Base-by-base conservation (phyloP, 2,797 vertebrate genomes). In the Lepus oiostolus region DNA sequence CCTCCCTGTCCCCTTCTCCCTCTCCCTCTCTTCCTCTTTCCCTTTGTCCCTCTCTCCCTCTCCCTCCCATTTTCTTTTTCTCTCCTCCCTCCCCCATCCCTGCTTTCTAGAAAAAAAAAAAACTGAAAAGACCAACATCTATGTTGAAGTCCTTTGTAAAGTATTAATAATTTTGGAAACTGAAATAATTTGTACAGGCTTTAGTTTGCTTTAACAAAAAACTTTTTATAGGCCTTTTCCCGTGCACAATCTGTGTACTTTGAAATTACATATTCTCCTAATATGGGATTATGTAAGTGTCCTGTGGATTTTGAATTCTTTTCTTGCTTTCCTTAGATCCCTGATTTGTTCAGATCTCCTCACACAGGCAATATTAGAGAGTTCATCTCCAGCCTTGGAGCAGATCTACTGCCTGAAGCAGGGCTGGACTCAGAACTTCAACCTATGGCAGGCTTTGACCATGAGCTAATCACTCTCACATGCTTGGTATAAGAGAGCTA, bases 131-230 rank as follows among this genome's bases (percentile, higher is more conserved):
- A 47, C 42, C 42, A 47, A 47, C 7, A 47, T 47, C 42, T 47
- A 47, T 38, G 35, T n/a, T 65, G 71, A 93, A 84, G 21, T 4
- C 63, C 42, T 82, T 70, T 50, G 52, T 84, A 62, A 84, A 93
- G 47, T 30, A 81, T 16, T 58, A 70, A 12, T 52, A 28, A 77
- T 58, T 76, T 14, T 47, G 30, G 38, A 63, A 58, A 17, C 68
- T 65, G 85, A 77, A 67, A 60, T 42, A 76, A 63, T 65, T 96
- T 71, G 24, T 50, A 32, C 81, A 58, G n/a, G 21, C 68, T 85
- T 96, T 70, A 35, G 38, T 85, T 83, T 93, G 54, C 65, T 94
- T 72, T 80, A 54, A 76, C 70, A 79, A 92, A 79, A 71, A 5
- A 32, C 58, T 54, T 2, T 94, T 90, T 32, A 47, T 11, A 83